phyloP scores from a whole-genome alignment of 1,140 invertebrate genomes.

The Phenacoccus solenopsis region DNA sequence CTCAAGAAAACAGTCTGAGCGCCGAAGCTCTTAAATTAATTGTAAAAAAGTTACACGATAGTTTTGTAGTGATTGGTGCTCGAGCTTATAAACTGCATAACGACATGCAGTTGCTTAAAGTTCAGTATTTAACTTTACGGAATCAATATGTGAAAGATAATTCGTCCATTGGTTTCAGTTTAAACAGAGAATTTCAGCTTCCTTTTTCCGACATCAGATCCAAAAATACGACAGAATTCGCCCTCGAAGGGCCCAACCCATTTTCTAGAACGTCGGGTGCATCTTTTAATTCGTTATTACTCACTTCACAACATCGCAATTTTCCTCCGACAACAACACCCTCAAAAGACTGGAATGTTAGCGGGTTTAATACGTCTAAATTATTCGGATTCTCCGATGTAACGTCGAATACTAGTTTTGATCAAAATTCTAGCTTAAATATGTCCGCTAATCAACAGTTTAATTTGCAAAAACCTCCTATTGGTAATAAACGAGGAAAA shows the following conservation, averaged over 20 bases:
- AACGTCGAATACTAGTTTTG: neutral
- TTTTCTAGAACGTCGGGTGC: neutral
- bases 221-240: neutral
- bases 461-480: slow-evolving; percentile 16
- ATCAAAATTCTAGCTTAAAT: neutral
- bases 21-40: slow-evolving; percentile 4
- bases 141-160: slow-evolving; percentile 63
- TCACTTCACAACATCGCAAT: neutral
- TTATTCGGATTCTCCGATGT: neutral
- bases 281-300: slow-evolving; percentile 7
- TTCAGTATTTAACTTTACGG: slow-evolving; percentile 64
- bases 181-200: neutral
- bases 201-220: neutral
- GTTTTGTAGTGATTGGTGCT: slow-evolving; percentile 69
- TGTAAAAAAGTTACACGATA: slow-evolving; percentile 50
- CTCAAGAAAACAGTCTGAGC: neutral
- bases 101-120: slow-evolving; percentile 57
- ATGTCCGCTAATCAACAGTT: neutral
- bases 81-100: slow-evolving; percentile 63
- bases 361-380: neutral
- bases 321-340: neutral
- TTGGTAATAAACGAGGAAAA: slow-evolving; percentile 18
- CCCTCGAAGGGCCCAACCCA: neutral
- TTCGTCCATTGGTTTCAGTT: neutral
- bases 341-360: neutral